Conservation (phyloP, 2,113 vertebrate genomes). For the Lepisosteus oculatus region DNA sequence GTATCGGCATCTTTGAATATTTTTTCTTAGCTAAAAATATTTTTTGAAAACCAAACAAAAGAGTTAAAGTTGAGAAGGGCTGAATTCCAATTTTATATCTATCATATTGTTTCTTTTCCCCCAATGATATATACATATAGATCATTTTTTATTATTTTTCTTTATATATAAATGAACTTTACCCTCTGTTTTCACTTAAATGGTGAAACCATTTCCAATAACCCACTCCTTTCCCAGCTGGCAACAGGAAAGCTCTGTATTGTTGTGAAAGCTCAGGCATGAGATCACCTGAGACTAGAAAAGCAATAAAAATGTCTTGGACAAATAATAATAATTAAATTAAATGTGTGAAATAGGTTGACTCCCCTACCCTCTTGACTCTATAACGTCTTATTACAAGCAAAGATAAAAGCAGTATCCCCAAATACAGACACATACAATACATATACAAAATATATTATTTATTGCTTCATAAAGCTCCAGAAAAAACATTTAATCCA, state of each 20-base stretch:
- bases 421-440: slow-evolving; percentile 22
- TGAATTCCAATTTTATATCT: no score
- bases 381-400: slow-evolving; percentile 68
- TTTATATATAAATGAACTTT: background rate
- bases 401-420: slow-evolving; percentile 8
- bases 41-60: no score
- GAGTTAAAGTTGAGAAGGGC: no score
- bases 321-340: slow-evolving; percentile 65
- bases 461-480: slow-evolving; percentile 59
- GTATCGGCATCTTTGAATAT: no score
- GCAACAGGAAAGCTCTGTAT: slow-evolving; percentile 29
- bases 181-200: background rate
- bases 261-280: slow-evolving; percentile 30
- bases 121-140: background rate
- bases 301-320: slow-evolving; percentile 59
- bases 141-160: background rate
- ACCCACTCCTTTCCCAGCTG: slow-evolving; percentile 17
- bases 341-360: slow-evolving; percentile 50
- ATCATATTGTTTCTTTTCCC: no score
- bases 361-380: slow-evolving; percentile 55
- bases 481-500: slow-evolving; percentile 9
- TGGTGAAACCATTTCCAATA: background rate
- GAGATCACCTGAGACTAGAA: slow-evolving; percentile 45
- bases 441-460: slow-evolving; percentile 38
- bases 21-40: no score